Percentiles rank a stretch among this genome's conserved stretches.
These are phyloP conservation scores for Microchirus variegatus DNA, from an alignment of 2,797 vertebrate genomes.

Conservation along the genomic window DNA sequence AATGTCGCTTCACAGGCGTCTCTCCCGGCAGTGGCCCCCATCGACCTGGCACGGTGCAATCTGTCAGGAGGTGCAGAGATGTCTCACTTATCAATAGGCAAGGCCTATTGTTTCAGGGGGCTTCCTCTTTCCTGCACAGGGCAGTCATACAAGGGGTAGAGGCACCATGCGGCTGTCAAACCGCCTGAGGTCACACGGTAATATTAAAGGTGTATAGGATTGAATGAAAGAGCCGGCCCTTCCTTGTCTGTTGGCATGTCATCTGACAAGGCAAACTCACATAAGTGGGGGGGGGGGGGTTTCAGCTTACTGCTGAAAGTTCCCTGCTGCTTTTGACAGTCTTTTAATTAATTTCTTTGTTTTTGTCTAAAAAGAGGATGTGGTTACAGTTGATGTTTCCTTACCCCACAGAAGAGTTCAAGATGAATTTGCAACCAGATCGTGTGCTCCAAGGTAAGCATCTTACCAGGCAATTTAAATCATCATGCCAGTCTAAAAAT, in stretches of 20 bases:
- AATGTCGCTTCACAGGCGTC: constrained; percentile 26
- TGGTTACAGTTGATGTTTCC: constrained; percentile 21
- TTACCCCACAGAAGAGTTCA: constrained; percentile 28
- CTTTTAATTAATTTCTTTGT: constrained; percentile 46
- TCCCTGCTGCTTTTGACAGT: constrained; percentile 26
- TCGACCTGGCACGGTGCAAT: constrained; percentile 37
- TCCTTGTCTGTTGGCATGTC: constrained; percentile 35
- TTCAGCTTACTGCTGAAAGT: constrained; percentile 31
- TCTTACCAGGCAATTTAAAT: constrained; percentile 27
- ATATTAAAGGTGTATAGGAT: constrained; percentile 43
- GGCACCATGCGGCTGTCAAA: constrained; percentile 33
- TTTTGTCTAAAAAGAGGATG: constrained; percentile 35
- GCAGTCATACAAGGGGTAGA: constrained; percentile 43
- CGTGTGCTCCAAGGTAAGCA: not conserved
- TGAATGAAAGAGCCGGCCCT: constrained; percentile 50
- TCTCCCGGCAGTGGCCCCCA: constrained; percentile 18
- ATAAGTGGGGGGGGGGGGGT: no score
- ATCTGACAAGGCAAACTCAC: constrained; percentile 29
- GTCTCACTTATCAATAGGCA: constrained; percentile 74
- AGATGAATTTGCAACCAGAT: constrained; percentile 4
- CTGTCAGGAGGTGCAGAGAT: constrained; percentile 66
- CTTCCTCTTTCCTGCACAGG: constrained; percentile 82
- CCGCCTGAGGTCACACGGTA: constrained; percentile 34
- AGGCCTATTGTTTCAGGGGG: constrained; percentile 80
- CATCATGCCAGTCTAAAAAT: constrained; percentile 16